Evolutionary conservation across 2,113 vertebrate species (phyloP).

Genomic region (Rhinopithecus roxellana): DNA sequence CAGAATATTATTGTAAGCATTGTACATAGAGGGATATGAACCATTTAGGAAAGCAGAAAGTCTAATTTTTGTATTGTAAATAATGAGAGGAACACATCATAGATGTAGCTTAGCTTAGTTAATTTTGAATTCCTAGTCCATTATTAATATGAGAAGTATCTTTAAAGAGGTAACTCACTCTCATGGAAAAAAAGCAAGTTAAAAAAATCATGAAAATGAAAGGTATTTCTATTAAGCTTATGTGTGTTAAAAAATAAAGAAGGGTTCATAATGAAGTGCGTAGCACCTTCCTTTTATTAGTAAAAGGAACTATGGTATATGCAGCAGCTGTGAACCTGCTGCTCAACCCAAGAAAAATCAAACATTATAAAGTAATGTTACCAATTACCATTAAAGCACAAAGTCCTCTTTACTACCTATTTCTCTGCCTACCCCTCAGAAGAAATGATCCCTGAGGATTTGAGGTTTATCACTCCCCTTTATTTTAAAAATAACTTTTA

Average conservation of each 20-base stretch:
- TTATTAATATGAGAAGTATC: neutral
- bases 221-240: neutral
- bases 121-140: neutral
- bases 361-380: neutral
- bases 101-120: neutral
- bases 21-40: neutral
- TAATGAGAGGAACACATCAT: neutral
- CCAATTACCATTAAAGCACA: neutral
- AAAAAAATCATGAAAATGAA: neutral
- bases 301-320: neutral
- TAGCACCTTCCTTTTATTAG: neutral
- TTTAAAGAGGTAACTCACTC: neutral
- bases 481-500: neutral
- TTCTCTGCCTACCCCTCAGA: neutral
- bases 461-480: neutral
- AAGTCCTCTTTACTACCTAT: neutral
- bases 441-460: neutral
- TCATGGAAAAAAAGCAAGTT: neutral
- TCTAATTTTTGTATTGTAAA: constrained; percentile 8
- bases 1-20: neutral
- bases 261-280: neutral
- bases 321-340: neutral
- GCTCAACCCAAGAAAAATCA: neutral
- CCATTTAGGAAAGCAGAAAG: neutral
- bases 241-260: neutral